Evolutionary conservation across 2,888 invertebrate genomes (phyloP).

Genomic region (Sesia bembeciformis): DNA sequence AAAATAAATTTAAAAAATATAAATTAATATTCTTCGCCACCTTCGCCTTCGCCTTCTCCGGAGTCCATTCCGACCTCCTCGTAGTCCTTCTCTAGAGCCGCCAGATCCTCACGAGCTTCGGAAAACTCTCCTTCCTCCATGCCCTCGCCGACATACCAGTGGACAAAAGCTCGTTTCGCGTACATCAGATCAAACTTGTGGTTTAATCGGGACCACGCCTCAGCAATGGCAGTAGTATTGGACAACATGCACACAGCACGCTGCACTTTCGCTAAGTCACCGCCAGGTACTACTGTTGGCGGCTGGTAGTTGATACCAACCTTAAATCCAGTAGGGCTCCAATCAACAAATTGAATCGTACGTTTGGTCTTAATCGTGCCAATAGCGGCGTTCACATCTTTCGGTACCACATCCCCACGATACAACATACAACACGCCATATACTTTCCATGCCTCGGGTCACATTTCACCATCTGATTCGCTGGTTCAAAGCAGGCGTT

Average conservation of each 20-base stretch:
- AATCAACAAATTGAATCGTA: conserved; percentile 94
- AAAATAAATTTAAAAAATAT: conserved; percentile 27
- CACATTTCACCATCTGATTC: conserved; percentile 96
- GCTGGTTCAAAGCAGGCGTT: conserved; percentile 96
- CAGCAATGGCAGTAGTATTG: conserved; percentile 98
- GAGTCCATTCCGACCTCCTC: conserved; percentile 91
- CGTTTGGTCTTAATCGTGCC: conserved; percentile 95
- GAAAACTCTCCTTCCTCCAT: conserved; percentile 92
- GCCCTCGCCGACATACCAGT: conserved; percentile 92
- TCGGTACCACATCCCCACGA: conserved; percentile 94
- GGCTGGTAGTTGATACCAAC: conserved; percentile 91
- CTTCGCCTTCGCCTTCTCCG: conserved; percentile 85
- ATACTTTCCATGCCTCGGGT: conserved; percentile 92
- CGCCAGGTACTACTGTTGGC: conserved; percentile 92
- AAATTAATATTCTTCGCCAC: conserved; percentile 83
- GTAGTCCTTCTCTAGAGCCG: conserved; percentile 88
- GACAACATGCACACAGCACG: conserved; percentile 97
- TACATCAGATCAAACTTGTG: conserved; percentile 98
- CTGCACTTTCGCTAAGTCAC: conserved; percentile 93
- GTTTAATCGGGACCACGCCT: conserved; percentile 96
- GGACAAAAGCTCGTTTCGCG: conserved; percentile 96
- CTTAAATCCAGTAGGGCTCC: conserved; percentile 87
- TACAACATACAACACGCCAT: conserved; percentile 97
- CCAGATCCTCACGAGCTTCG: conserved; percentile 78
- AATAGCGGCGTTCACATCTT: conserved; percentile 94